A percentile compares a stretch with the other conserved stretches of the same genome.
These are phyloP conservation scores for Rhipidura dahli DNA, from an alignment of 2,113 vertebrate genomes.

Conservation along the genomic window DNA sequence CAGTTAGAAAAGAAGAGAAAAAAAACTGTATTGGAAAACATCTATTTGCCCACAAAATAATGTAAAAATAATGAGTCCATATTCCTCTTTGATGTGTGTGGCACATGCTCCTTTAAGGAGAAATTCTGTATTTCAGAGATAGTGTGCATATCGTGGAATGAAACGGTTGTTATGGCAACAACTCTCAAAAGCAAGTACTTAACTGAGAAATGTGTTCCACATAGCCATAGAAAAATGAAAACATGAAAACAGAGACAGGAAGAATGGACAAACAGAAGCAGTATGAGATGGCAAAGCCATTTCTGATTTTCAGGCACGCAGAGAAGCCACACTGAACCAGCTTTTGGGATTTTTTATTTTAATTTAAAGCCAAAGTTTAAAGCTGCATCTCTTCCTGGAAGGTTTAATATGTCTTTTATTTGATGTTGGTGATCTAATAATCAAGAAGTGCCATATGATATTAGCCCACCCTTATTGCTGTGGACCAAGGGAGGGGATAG, in stretches of 20 bases:
- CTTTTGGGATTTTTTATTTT: not conserved
- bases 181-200: slow-evolving; percentile 85
- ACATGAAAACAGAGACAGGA: slow-evolving; percentile 82
- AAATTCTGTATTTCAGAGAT: slow-evolving; percentile 84
- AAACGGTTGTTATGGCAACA: slow-evolving; percentile 85
- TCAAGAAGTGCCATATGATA: not conserved
- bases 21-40: slow-evolving; percentile 75
- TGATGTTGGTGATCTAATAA: not conserved
- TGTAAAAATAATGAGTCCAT: slow-evolving; percentile 83
- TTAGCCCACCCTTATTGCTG: not conserved
- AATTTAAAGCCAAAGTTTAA: slow-evolving; percentile 26
- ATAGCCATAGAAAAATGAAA: slow-evolving; percentile 80
- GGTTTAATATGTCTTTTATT: slow-evolving; percentile 12
- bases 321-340: not conserved
- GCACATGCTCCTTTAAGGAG: slow-evolving; percentile 80
- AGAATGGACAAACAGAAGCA: slow-evolving; percentile 76
- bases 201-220: slow-evolving; percentile 82
- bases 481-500: not conserved
- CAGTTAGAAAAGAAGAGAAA: slow-evolving; percentile 63
- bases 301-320: slow-evolving; percentile 2
- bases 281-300: slow-evolving; percentile 59
- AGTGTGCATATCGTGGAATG: slow-evolving; percentile 80
- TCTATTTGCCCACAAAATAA: slow-evolving; percentile 83
- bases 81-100: slow-evolving; percentile 80
- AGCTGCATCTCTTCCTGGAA: not conserved